Conservation (phyloP, 2,113 vertebrate genomes). For the Pan troglodytes region DNA sequence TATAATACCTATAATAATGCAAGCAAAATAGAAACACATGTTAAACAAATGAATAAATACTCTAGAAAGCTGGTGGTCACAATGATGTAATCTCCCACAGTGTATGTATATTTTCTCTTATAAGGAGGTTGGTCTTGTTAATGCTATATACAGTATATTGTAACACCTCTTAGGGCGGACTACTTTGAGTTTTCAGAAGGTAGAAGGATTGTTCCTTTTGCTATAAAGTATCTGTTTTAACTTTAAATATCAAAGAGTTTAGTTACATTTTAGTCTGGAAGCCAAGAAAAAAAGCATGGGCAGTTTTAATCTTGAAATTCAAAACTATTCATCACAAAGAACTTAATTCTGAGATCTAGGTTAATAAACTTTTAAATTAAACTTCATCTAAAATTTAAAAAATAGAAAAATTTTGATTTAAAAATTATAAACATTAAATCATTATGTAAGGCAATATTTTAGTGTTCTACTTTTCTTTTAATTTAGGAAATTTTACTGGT, state of each 20-base stretch:
- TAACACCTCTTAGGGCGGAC: neutral
- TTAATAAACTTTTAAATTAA: slow-evolving; percentile 22
- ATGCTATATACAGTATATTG: neutral
- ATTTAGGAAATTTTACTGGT: neutral
- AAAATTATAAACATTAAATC: neutral
- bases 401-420: neutral
- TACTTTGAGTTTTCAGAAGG: neutral
- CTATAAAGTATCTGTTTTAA: neutral
- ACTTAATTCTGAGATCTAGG: neutral
- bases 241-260: neutral
- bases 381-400: slow-evolving; percentile 16
- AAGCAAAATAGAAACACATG: neutral
- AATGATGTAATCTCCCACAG: neutral
- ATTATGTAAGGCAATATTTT: neutral
- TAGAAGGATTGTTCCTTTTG: neutral
- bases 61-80: neutral
- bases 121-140: neutral
- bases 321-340: neutral
- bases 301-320: neutral
- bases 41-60: neutral
- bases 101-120: neutral
- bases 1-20: neutral
- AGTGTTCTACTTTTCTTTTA: neutral
- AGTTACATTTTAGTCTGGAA: neutral
- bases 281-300: neutral